These are phyloP conservation scores for Mesorhabditis spiculigera DNA, from an alignment of 2,888 invertebrate genomes.

Conservation along the genomic window DNA sequence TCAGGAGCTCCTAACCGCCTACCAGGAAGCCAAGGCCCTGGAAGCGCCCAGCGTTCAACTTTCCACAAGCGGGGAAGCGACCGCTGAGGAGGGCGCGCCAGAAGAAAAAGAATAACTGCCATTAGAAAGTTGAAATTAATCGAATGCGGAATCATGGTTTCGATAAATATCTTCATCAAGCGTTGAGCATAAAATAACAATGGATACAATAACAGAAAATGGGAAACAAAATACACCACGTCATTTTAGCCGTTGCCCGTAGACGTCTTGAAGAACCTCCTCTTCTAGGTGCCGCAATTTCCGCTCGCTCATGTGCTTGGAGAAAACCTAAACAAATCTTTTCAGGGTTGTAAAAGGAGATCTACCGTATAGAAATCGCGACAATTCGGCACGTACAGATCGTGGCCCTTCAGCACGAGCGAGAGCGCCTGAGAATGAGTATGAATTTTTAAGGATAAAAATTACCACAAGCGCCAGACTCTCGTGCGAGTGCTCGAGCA, in stretches of 20 bases:
- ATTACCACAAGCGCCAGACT: conserved; percentile 14
- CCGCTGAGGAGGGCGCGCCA: too few species aligned
- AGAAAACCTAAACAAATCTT: not conserved
- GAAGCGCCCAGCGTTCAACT: too few species aligned
- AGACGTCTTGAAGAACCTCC: conserved; percentile 2
- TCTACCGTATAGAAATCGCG: conserved; percentile 8
- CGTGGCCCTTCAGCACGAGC: conserved; percentile 10
- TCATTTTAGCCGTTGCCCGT: not conserved
- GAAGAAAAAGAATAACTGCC: too few species aligned
- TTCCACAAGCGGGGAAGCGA: too few species aligned
- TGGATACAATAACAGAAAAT: too few species aligned
- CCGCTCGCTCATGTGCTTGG: not conserved
- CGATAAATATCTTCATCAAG: too few species aligned
- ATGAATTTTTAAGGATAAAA: not conserved
- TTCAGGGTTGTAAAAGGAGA: not conserved
- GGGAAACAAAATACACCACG: too few species aligned
- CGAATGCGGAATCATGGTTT: too few species aligned
- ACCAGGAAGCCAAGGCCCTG: too few species aligned
- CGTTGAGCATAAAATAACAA: too few species aligned
- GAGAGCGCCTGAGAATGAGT: conserved; percentile 6
- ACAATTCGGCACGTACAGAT: conserved; percentile 11
- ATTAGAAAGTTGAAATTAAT: too few species aligned
- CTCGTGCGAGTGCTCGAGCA: conserved; percentile 9
- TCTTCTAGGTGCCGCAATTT: not conserved
- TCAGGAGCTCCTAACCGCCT: too few species aligned